Evolutionary conservation across 2,888 invertebrate genomes (phyloP).

Genomic region (Drosophila eohydei): DNA sequence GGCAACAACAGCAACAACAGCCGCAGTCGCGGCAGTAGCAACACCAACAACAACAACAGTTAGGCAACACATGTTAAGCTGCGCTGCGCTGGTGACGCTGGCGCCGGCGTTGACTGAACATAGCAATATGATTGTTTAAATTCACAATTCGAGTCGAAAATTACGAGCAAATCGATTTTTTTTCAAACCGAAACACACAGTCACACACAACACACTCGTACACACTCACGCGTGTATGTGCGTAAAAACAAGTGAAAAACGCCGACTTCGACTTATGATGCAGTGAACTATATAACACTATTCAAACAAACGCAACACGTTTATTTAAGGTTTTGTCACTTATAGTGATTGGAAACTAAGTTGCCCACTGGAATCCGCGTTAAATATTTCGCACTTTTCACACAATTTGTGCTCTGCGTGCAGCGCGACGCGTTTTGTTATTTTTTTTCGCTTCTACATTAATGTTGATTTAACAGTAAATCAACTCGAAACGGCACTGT

Average conservation of each 20-base stretch:
- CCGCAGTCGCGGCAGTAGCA: conserved; percentile 17
- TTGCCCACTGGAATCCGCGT: conserved; percentile 18
- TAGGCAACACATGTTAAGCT: conserved; percentile 49
- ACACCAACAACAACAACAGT: conserved; percentile 11
- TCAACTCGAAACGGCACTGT: conserved; percentile 44
- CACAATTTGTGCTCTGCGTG: conserved; percentile 37
- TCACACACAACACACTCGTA: conserved; percentile 21
- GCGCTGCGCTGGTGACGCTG: conserved; percentile 23
- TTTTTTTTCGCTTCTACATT: conserved; percentile 40
- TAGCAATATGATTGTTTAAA: conserved; percentile 50
- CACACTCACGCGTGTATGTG: conserved; percentile 43
- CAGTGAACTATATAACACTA: conserved; percentile 16
- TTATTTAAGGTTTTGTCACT: background rate
- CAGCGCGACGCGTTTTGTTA: conserved; percentile 50
- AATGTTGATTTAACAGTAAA: conserved; percentile 36
- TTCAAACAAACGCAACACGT: background rate
- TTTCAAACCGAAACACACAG: conserved; percentile 46
- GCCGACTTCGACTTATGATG: conserved; percentile 54
- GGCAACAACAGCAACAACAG: conserved; percentile 35
- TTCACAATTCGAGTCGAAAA: conserved; percentile 62
- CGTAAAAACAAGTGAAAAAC: conserved; percentile 72
- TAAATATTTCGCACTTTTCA: conserved; percentile 37
- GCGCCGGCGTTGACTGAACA: conserved; percentile 10
- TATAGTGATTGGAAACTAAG: conserved; percentile 24
- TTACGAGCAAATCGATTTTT: conserved; percentile 73